Evolutionary conservation across 2,888 invertebrate species (phyloP).

Genomic region (Cyclophora punctaria): DNA sequence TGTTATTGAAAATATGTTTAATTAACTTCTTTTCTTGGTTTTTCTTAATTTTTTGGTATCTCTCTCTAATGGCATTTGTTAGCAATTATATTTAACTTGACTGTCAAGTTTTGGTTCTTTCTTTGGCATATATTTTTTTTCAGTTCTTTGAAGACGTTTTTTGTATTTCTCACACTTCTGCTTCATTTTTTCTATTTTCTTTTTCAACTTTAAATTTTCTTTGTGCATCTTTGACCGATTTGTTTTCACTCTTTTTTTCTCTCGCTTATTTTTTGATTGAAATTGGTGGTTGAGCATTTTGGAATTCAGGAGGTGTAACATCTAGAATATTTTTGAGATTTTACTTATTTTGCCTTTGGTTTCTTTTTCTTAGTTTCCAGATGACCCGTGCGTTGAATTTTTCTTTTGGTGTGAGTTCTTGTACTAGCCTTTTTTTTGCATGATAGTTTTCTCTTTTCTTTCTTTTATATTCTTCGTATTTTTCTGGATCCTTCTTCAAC

Average conservation of each 20-base stretch:
- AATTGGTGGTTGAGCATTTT: neutral
- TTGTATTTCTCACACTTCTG: constrained; percentile 12
- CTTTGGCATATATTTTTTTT: constrained; percentile 1
- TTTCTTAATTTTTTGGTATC: constrained; percentile 9
- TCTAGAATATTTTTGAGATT: neutral
- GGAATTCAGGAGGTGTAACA: neutral
- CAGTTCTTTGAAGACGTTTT: constrained; percentile 4
- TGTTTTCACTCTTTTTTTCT: constrained; percentile 9
- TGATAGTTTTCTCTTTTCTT: constrained; percentile 6
- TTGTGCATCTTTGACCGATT: constrained; percentile 9
- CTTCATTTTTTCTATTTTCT: constrained; percentile 7
- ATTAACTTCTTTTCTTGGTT: constrained; percentile 3
- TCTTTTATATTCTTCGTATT: constrained; percentile 9
- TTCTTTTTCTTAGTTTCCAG: constrained; percentile 6
- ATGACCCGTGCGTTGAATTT: constrained; percentile 5
- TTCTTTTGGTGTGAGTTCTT: constrained; percentile 9
- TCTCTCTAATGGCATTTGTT: constrained; percentile 11
- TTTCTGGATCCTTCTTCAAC: neutral
- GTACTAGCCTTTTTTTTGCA: constrained; percentile 5
- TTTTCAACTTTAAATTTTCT: constrained; percentile 6
- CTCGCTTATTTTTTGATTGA: neutral
- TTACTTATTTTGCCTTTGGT: neutral
- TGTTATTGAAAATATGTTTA: constrained; percentile 6
- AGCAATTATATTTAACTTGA: constrained; percentile 1
- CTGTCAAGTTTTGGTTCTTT: constrained; percentile 2